These are phyloP conservation scores for Denticeps clupeoides DNA, from an alignment of 2,797 vertebrate genomes.

Conservation along the genomic window DNA sequence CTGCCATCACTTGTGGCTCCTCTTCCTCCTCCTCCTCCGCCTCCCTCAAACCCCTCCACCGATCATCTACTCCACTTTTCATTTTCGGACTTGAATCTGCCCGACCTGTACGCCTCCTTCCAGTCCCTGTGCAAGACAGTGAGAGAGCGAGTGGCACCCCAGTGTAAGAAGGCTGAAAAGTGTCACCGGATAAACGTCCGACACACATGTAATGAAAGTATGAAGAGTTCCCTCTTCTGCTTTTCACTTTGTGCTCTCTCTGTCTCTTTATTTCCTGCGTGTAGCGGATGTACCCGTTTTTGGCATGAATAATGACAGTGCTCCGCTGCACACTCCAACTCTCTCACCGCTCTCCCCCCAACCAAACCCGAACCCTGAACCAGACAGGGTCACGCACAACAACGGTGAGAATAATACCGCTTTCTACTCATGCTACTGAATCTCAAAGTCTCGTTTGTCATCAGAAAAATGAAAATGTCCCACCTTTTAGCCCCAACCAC, in stretches of 20 bases:
- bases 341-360: conserved; percentile 56
- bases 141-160: conserved; percentile 76
- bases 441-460: no score
- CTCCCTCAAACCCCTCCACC: no score
- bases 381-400: conserved; percentile 38
- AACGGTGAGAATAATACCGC: conserved; percentile 39
- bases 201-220: no score
- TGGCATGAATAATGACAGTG: conserved; percentile 40
- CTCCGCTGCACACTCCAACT: conserved; percentile 65
- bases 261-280: not conserved
- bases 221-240: not conserved
- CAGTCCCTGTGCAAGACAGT: conserved; percentile 87
- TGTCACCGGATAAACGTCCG: no score
- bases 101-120: conserved; percentile 89
- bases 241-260: not conserved
- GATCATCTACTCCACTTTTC: conserved; percentile 67
- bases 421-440: not conserved
- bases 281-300: conserved; percentile 46
- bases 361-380: conserved; percentile 31
- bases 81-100: conserved; percentile 85
- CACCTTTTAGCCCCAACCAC: no score
- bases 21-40: conserved; percentile 22
- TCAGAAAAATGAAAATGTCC: no score
- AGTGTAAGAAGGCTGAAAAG: conserved; percentile 47
- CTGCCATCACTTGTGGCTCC: conserved; percentile 4